Conservation (phyloP, 2,797 vertebrate species). For the Eutrigla gurnardus region DNA sequence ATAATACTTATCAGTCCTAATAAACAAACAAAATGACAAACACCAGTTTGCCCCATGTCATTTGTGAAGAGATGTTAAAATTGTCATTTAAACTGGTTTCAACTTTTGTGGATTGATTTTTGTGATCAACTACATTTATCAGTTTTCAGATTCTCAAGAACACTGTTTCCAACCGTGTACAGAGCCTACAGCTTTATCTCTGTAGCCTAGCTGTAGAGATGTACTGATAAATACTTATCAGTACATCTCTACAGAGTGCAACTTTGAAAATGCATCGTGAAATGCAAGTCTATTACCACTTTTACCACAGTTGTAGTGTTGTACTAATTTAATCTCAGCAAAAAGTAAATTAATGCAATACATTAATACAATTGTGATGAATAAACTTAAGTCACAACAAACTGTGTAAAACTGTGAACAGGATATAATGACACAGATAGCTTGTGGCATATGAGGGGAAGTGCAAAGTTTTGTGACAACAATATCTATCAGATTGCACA, state of each 20-base stretch:
- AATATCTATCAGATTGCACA: neutral
- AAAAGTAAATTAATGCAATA: neutral
- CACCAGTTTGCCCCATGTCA: neutral
- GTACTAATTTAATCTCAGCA: neutral
- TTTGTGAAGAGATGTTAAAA: neutral
- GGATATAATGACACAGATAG: neutral
- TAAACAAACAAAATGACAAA: neutral
- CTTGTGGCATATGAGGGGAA: neutral
- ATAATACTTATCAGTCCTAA: neutral
- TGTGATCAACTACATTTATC: neutral
- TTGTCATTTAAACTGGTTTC: neutral
- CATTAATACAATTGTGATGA: neutral
- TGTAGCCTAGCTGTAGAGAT: neutral
- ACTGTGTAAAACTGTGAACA: neutral
- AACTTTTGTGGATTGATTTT: neutral
- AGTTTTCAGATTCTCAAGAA: neutral
- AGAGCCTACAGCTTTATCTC: neutral
- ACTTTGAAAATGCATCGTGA: neutral
- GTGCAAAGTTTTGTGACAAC: neutral
- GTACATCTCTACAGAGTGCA: too few species aligned
- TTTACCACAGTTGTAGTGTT: too few species aligned
- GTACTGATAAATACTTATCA: neutral
- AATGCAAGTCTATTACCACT: too few species aligned
- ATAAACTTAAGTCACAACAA: neutral
- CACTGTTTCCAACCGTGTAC: neutral